Evolutionary conservation across 2,888 invertebrate genomes (phyloP), one percentile per base, ranked within the genome.

Genomic region (Anthophora plumipes): DNA sequence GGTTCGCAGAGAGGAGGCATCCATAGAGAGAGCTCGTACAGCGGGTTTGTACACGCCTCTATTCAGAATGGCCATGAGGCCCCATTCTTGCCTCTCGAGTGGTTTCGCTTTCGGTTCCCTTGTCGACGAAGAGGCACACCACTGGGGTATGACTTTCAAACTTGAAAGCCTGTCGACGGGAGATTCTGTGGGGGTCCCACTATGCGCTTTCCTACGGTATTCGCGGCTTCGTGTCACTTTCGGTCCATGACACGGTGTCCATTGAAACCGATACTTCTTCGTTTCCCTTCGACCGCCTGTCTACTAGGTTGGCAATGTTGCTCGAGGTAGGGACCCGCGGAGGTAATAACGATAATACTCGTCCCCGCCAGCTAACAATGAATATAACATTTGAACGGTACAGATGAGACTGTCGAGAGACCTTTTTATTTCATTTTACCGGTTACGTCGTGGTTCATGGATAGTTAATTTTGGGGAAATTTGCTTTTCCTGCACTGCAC

Each of bases 81-180:
- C 82, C 89, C 88, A 90, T 89, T 90, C 86, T 84, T 83, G 77
- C 39, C 75, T 85, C 85, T 90, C 89, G 85, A 91, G 91, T 90
- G 91, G 90, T 91, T 90, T 90, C 88, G 85, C 87, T 89, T 90
- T 90, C 89, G 88, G 83, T 83, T 84, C 86, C 87, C 85, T 85
- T 87, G 70, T 82, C 84, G 64, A 73, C 77, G 74, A 59, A 69
- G 78, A 77, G 79, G 41, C 64, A 59, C 79, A 70, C 71, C 75
- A 66, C 77, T 64, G 70, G 79, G 89, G 91, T 91, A 90, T 91
- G 91, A 91, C 91, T 92, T 92, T 91, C 90, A 90, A 91, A 90
- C 89, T 81, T 90, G 88, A 90, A 90, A 90, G 89, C 82, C 80
- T 83, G 82, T 85, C 92, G 86, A 90, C 91, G 88, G 92, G 92